These are phyloP conservation scores for Ianthella basta DNA, from an alignment of 37 sponge, comb jelly and placozoan species.

Conservation along the genomic window DNA sequence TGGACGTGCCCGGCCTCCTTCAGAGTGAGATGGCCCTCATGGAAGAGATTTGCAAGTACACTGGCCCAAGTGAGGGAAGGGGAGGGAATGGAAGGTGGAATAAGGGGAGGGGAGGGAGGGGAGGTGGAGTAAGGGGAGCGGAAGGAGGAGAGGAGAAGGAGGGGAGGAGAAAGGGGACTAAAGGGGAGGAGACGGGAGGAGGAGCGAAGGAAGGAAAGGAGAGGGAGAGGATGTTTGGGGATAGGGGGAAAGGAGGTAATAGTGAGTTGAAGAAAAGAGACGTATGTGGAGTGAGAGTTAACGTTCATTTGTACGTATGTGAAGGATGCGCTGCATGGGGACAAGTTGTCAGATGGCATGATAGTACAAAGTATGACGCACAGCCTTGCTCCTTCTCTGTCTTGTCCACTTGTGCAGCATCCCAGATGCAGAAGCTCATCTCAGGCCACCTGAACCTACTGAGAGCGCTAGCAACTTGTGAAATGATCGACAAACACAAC, in stretches of 20 bases:
- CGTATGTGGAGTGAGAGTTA: too few species aligned
- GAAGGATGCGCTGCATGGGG: too few species aligned
- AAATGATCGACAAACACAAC: constrained; percentile 70
- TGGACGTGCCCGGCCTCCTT: constrained; percentile 65
- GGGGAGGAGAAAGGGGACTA: too few species aligned
- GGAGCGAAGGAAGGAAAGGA: too few species aligned
- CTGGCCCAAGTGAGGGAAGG: background rate
- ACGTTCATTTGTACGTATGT: too few species aligned
- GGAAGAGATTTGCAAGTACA: constrained; percentile 3
- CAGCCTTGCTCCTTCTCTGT: too few species aligned
- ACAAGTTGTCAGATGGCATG: too few species aligned
- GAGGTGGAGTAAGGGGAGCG: too few species aligned
- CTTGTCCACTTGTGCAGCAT: background rate
- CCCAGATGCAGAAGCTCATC: constrained; percentile 59
- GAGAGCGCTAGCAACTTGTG: constrained; percentile 72
- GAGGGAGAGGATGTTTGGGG: background rate
- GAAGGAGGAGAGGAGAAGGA: too few species aligned
- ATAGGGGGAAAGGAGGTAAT: background rate
- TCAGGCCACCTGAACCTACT: constrained; percentile 88
- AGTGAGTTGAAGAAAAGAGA: too few species aligned
- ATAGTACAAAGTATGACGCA: too few species aligned
- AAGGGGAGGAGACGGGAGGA: too few species aligned
- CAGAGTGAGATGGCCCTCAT: constrained; percentile 52
- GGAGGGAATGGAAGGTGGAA: background rate
- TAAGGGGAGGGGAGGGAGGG: background rate